phyloP scores from a whole-genome alignment of 2,888 invertebrate species.

The Spatulosminthurus flaviceps region DNA sequence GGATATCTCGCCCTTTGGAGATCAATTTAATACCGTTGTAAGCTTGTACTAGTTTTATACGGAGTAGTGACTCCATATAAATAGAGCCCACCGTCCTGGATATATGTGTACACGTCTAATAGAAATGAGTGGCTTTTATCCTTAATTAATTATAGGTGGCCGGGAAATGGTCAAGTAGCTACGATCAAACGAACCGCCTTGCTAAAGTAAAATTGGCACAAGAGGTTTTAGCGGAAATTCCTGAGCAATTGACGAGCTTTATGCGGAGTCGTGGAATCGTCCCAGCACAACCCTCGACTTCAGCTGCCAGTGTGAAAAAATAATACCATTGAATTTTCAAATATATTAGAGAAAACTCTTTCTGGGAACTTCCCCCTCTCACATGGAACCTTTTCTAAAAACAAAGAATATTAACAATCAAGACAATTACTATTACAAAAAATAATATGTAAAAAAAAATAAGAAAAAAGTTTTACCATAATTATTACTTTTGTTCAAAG shows the following conservation, averaged over 20 bases:
- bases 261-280: constrained; percentile 68
- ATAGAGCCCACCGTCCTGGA: no score
- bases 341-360: no score
- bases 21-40: no score
- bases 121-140: background rate
- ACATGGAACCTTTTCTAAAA: background rate
- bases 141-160: constrained; percentile 47
- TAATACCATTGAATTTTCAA: no score
- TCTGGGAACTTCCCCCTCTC: no score
- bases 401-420: background rate
- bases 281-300: constrained; percentile 64
- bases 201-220: constrained; percentile 67
- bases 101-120: no score
- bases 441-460: no score
- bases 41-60: no score
- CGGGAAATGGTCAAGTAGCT: constrained; percentile 59
- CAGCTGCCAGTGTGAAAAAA: constrained; percentile 1
- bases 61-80: no score
- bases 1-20: no score
- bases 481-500: background rate
- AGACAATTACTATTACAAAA: no score
- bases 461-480: no score
- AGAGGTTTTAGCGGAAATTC: constrained; percentile 72
- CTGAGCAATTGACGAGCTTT: constrained; percentile 68
- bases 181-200: constrained; percentile 57